Base-by-base conservation (phyloP, 2,797 vertebrate species). In the Labeo calbasu region DNA sequence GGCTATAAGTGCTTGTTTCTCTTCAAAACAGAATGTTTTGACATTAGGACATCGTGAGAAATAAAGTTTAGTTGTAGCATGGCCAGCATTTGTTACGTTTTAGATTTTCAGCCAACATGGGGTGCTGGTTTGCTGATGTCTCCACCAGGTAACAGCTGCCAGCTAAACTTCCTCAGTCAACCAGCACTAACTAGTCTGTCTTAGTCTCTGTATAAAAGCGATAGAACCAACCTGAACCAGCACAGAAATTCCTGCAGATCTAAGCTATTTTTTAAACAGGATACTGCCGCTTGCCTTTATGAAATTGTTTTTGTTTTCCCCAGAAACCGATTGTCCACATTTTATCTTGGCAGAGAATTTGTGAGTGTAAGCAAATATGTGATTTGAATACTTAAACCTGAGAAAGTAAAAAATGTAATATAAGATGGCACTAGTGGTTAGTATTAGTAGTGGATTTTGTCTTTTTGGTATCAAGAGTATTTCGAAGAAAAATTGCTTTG, bases 301-400 rank as follows among this genome's bases (percentile, higher is more conserved):
- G n/a, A 72, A 57, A 25, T 61, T 5, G 4, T 21, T 66, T 28
- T 25, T 36, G 19, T 57, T 66, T 9, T 19, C 2, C 3, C 15
- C 32, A 21, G 32, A 40, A 68, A 68, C 19, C 0, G 17, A 68
- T 68, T 68, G 66, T 2, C 19, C 17, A 21, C 32, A 21, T 68
- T 40, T 68, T 40, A 12, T 73, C 43, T 63, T 36, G 43, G 17
- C 43, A 32, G 40, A 63, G 43, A 48, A 65, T 32, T 46, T 36
- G 25, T 50, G 25, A 73, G 55, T 14, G 43, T 50, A 40, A 73
- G 46, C 14, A 75, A 48, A 82, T 14, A 25, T 73, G 48, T 73
- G 25, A 73, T 73, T 32, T 73, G 15, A 73, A 71, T 25, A 48
- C n/a, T 15, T 46, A 21, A 71, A 46, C 21, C 2, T 14, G 21